These are phyloP conservation scores for Phyllostomus discolor DNA, from an alignment of 2,113 vertebrate genomes.

Conservation along the genomic window DNA sequence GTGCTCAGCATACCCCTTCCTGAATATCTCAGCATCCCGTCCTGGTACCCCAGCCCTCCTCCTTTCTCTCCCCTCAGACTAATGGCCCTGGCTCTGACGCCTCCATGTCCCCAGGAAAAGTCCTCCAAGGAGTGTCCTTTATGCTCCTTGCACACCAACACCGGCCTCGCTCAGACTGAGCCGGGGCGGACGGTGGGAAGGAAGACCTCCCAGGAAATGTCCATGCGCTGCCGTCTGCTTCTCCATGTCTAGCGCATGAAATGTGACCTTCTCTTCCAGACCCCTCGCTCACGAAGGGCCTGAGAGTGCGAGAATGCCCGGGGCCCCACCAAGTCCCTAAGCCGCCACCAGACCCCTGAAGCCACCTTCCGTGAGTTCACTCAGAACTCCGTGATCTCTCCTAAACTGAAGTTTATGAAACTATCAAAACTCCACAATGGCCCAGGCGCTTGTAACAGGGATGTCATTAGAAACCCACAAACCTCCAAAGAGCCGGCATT, in stretches of 20 bases:
- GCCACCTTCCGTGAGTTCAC: neutral
- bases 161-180: neutral
- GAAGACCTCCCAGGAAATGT: neutral
- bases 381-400: neutral
- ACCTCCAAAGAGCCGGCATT: conserved; percentile 50
- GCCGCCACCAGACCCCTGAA: neutral
- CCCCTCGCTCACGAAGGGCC: neutral
- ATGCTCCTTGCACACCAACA: neutral
- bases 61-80: neutral
- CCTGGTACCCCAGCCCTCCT: neutral
- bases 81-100: neutral
- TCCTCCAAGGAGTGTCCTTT: neutral
- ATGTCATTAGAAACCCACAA: neutral
- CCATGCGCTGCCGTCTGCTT: neutral
- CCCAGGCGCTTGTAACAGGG: neutral
- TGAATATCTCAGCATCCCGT: neutral
- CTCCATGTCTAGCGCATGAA: neutral
- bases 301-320: neutral
- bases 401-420: neutral
- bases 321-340: neutral
- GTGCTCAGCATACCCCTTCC: neutral
- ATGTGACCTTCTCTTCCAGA: neutral
- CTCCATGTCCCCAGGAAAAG: neutral
- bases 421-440: neutral
- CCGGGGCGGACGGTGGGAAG: neutral